Base-by-base conservation (phyloP, 2,113 vertebrate species). In the Blennius ocellaris region DNA sequence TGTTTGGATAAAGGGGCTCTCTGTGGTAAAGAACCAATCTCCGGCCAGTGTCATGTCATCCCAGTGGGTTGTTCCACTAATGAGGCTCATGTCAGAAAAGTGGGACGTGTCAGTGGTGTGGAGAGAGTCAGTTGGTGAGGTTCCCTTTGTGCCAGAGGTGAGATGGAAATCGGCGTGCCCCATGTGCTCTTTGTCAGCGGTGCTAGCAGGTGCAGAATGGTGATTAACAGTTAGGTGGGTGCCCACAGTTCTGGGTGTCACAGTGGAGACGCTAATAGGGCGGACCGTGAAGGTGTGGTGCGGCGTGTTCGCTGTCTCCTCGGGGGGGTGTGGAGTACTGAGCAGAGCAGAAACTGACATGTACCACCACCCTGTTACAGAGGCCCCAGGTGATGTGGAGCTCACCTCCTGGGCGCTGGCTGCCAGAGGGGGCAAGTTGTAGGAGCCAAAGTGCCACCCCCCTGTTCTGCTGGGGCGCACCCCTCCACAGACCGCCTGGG, bases 381-480 rank as follows among this genome's bases (percentile, higher is more conserved):
- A 48, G 0, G 74, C 63, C 11, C 88, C 81, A 11, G 80, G 67
- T 7, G 80, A 40, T 0, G 68, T 44, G 48, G 84, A 63, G 55
- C 61, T 79, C 37, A 49, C 43, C 6, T 83, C 83, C 41, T 81
- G 66, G 11, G 73, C 59, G 1, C 72, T 73, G 0, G 87, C 86
- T 6, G 81, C 76, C n/a, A 85, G 63, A 0, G 93, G 88, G 5
- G 90, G 83, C 44, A 78, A 57, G 14, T 90, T 90, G 74, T 92
- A 90, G 48, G 92, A 84, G 8, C 83, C 90, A 49, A 83, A 91
- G 80, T 93, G 88, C 93, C 91, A 92, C 2, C 83, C 81, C 43
- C 90, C 88, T 0, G 83, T 88, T 45, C 71, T 83, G 51, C 51
- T 38, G 5, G 74, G 39, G 15, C 58, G 91, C 11, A 58, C 71